phyloP scores from a whole-genome alignment of 1,140 invertebrate species.

The Diploscapter pachys region DNA sequence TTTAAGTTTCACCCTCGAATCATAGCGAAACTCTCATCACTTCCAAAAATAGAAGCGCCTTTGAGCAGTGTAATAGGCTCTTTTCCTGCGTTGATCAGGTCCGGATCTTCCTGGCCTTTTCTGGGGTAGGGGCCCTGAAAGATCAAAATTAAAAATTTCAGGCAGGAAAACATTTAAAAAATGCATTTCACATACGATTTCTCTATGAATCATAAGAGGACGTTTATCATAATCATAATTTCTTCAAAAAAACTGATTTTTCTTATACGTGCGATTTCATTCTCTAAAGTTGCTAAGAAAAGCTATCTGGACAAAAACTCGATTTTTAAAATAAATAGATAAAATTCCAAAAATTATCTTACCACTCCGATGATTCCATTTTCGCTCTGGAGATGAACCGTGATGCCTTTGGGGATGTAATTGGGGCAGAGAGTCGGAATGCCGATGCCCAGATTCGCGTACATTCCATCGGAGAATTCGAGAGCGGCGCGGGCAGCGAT shows the following conservation, averaged over 20 bases:
- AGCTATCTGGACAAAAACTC: no score
- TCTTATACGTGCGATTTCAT: no score
- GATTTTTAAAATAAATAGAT: no score
- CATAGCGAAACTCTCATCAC: slow-evolving; percentile 97
- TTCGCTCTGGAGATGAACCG: slow-evolving; percentile 80
- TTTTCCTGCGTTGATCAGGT: slow-evolving; percentile 97
- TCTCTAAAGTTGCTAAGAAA: no score
- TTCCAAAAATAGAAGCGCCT: slow-evolving; percentile 87
- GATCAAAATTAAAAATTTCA: no score
- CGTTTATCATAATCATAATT: no score
- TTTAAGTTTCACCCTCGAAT: slow-evolving; percentile 75
- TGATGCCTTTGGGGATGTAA: slow-evolving; percentile 73
- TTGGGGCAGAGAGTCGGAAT: slow-evolving; percentile 94
- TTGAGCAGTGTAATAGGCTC: slow-evolving; percentile 88
- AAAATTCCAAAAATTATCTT: slow-evolving; percentile 31
- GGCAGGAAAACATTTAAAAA: no score
- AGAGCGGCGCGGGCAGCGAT: slow-evolving; percentile 86
- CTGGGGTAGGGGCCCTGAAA: slow-evolving; percentile 77
- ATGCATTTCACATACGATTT: no score
- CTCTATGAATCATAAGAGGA: no score
- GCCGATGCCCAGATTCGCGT: slow-evolving; percentile 89
- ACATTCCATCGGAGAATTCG: slow-evolving; percentile 96
- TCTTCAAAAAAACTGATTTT: no score
- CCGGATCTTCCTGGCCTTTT: slow-evolving; percentile 77
- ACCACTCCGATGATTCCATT: slow-evolving; percentile 90